Base-by-base conservation (phyloP, 2,113 vertebrate genomes). In the Vulpes ferrilata region DNA sequence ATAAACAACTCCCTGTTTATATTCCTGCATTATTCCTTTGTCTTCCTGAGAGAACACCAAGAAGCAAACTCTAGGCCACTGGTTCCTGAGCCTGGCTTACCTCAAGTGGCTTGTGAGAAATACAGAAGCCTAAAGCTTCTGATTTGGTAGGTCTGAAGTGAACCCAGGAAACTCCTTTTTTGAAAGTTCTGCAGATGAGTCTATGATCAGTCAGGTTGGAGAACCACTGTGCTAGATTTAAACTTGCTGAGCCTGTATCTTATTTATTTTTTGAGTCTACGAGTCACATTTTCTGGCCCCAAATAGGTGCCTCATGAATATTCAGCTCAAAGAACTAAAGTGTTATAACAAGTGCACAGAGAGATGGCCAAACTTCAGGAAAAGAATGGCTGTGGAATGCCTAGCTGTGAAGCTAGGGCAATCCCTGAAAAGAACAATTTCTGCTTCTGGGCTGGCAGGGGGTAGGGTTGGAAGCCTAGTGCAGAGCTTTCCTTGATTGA, bases 401-500 rank as follows among this genome's bases (percentile, higher is more conserved):
- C 95, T 74, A 27, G 48, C 25, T 76, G 19, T 57, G 30, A 97
- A 60, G 7, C 43, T 19, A 25, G 15, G n/a, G 74, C 20, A 53
- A 48, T 79, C 71, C 97, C 32, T 95, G 53, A 64, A 86, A 95
- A 79, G 82, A 93, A 90, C 10, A 35, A 55, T 83, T 95, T 96
- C 84, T 92, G 84, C 73, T 95, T 96, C 88, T 81, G 64, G 64
- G 93, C 64, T 62, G 96, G 92, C 22, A 51, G 67, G 51, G 51
- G 74, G 83, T 11, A 59, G 93, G 73, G 85, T 55, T 91, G 62
- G 51, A 74, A 94, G 60, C 57, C 57, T 27, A 6, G 57, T 23
- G 48, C 1, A 53, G 48, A 38, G n/a, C 22, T 79, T 43, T n/a
- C 13, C 64, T 96, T 97, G 97, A 98, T 96, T 96, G 98, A 97